Evolutionary conservation across 2,797 vertebrate genomes (phyloP).

Genomic region (Megaceryle alcyon): DNA sequence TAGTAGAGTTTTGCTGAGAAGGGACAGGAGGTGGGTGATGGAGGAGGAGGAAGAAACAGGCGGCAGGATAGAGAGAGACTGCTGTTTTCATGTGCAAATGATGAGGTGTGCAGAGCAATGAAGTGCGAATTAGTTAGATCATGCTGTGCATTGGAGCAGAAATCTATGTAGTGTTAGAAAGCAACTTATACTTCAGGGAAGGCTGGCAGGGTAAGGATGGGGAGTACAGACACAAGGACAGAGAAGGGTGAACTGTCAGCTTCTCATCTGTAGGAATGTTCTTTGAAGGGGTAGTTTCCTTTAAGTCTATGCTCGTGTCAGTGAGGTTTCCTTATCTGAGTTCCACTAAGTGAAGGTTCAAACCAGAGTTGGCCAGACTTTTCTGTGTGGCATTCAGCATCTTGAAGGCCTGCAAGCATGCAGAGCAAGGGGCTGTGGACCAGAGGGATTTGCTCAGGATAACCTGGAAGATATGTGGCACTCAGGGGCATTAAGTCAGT

Average conservation of each 20-base stretch:
- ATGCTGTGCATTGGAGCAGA: constrained; percentile 34
- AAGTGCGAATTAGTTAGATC: constrained; percentile 43
- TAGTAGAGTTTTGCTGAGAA: constrained; percentile 24
- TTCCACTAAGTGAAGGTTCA: background rate
- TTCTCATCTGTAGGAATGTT: background rate
- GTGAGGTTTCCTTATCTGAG: background rate
- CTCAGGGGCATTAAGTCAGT: background rate
- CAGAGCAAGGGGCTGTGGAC: background rate
- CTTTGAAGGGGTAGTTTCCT: background rate
- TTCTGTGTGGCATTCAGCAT: background rate
- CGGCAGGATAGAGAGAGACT: background rate
- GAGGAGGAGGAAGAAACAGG: constrained; percentile 12
- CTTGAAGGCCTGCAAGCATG: background rate
- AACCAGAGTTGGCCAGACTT: background rate
- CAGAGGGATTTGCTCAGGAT: background rate
- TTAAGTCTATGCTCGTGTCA: background rate
- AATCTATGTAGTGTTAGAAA: background rate
- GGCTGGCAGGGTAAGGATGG: background rate
- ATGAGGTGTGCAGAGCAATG: constrained; percentile 50
- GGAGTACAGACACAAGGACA: background rate
- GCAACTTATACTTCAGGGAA: background rate
- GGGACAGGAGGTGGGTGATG: background rate
- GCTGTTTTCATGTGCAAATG: constrained; percentile 37
- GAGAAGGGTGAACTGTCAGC: background rate
- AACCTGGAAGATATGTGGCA: background rate